A percentile compares a stretch with the other conserved stretches of the same genome.
Conservation (phyloP, 2,888 invertebrate genomes). For the Selenia dentaria region DNA sequence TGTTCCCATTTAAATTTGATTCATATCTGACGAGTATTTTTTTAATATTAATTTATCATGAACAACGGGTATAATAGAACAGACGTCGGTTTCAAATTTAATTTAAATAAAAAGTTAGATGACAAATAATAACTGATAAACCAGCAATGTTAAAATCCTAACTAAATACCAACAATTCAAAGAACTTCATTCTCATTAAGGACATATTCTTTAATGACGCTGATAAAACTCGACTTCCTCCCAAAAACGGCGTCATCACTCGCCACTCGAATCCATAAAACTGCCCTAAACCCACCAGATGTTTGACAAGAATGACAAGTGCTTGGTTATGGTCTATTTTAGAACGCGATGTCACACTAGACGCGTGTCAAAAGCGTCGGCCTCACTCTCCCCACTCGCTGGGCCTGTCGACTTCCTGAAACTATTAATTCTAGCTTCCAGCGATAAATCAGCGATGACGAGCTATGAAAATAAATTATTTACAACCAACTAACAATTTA, state of each 20-base stretch:
- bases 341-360: constrained; percentile 42
- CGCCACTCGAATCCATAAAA: constrained; percentile 28
- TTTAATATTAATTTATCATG: no score
- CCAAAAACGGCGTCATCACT: constrained; percentile 26
- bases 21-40: no score
- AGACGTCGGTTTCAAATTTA: no score
- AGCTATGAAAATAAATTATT: constrained; percentile 64
- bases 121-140: no score
- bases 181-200: not conserved
- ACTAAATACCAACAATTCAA: no score
- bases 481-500: constrained; percentile 55
- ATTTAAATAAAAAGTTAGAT: no score
- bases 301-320: constrained; percentile 35
- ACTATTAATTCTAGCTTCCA: constrained; percentile 60
- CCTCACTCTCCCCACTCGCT: constrained; percentile 30
- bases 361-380: constrained; percentile 37
- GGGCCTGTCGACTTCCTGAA: constrained; percentile 58
- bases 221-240: constrained; percentile 26
- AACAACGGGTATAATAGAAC: no score
- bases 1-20: no score
- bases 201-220: constrained; percentile 12
- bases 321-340: constrained; percentile 48
- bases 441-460: constrained; percentile 59
- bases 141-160: no score
- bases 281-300: constrained; percentile 28